These are phyloP conservation scores for Styela clava DNA, from an alignment of 23 tunicate genomes.

Conservation along the genomic window DNA sequence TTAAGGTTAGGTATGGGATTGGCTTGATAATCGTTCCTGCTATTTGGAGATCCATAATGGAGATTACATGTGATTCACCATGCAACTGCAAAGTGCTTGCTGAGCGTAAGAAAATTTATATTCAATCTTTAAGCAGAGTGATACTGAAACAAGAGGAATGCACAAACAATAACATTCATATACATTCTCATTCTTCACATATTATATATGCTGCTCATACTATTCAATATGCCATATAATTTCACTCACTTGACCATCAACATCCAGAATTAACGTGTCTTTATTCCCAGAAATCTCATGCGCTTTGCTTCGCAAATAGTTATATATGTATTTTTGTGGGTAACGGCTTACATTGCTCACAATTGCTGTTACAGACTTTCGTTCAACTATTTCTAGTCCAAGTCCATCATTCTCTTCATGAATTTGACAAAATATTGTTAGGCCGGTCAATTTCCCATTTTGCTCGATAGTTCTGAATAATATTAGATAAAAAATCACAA, in stretches of 20 bases:
- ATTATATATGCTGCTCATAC: too few species aligned
- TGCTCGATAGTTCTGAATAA: slow-evolving; percentile 1
- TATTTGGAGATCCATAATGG: too few species aligned
- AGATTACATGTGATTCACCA: too few species aligned
- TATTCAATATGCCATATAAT: too few species aligned
- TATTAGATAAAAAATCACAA: neutral
- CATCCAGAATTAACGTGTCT: slow-evolving; percentile 5
- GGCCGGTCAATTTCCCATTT: neutral
- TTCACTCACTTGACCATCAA: slow-evolving; percentile 18
- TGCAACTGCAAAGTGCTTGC: too few species aligned
- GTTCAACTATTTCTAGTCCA: neutral
- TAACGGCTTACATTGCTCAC: neutral
- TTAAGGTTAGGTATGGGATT: too few species aligned
- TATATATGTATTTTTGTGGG: slow-evolving; percentile 12
- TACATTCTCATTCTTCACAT: too few species aligned
- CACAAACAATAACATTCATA: too few species aligned
- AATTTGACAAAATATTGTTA: slow-evolving; percentile 15
- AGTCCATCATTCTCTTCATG: slow-evolving; percentile 12
- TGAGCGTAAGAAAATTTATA: too few species aligned
- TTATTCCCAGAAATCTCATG: neutral
- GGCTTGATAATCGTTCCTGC: too few species aligned
- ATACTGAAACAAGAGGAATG: too few species aligned
- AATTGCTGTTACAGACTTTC: slow-evolving; percentile 16
- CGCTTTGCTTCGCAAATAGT: slow-evolving; percentile 2
- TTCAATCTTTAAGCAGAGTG: too few species aligned